Percentiles rank a stretch among this genome's conserved stretches.
These are phyloP conservation scores for Alauda arvensis DNA, from an alignment of 2,797 vertebrate genomes.

Conservation along the genomic window DNA sequence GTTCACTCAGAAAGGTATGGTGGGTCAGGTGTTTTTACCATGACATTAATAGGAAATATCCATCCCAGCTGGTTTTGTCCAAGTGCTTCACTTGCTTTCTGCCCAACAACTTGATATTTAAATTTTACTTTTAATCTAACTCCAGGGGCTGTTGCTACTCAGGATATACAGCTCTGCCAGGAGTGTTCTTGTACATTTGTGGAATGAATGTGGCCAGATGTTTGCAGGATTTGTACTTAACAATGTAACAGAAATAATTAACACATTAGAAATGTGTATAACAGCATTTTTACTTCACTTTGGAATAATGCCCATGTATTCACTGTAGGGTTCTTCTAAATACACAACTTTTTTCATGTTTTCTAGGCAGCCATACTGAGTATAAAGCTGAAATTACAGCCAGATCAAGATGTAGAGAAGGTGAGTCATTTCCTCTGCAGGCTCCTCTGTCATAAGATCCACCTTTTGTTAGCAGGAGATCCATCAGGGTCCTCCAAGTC, in stretches of 20 bases:
- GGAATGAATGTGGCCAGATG: neutral
- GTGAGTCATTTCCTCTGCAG: slow-evolving; percentile 53
- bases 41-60: neutral
- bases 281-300: neutral
- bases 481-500: neutral
- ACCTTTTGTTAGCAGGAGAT: neutral
- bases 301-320: neutral
- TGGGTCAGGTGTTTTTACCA: neutral
- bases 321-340: neutral
- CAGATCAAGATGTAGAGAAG: slow-evolving; percentile 65
- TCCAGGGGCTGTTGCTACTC: neutral
- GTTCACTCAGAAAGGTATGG: neutral
- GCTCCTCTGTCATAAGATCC: slow-evolving; percentile 2
- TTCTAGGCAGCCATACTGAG: slow-evolving; percentile 63
- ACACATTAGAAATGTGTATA: neutral
- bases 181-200: neutral
- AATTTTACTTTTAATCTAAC: neutral
- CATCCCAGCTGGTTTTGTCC: neutral
- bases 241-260: neutral
- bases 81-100: neutral
- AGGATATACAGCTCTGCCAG: neutral
- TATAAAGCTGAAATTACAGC: slow-evolving; percentile 66
- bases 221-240: neutral
- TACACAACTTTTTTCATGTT: neutral
- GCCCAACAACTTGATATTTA: neutral